Evolutionary conservation across 2,797 vertebrate species (phyloP), one percentile per base, ranked within the genome.

Genomic region (Hoplostethus mediterraneus): DNA sequence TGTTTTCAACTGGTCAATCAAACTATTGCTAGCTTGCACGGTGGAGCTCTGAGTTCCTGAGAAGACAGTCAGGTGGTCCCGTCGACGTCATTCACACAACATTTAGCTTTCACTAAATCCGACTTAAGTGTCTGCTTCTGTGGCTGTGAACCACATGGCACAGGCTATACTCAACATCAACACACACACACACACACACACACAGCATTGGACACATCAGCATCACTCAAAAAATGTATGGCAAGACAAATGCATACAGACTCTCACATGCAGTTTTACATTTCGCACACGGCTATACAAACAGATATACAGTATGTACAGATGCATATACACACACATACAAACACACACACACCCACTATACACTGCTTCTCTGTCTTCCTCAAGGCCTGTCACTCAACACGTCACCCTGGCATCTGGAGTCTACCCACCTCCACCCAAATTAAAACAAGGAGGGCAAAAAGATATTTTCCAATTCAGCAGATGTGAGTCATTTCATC

Each of bases 401-500:
- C 73, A 60, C 63, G 52, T 86, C 89, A 81, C 83, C 82, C 72
- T 63, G 79, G 81, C 89, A 89, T 87, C 89, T 92, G 88, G 81
- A 90, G 84, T 79, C 65, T 83, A 71, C 81, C 79, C 80, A 80
- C 82, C 89, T 83, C 84, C 79, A 86, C 77, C 85, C 86, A 91
- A 91, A 94, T 92, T 91, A 92, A 92, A 94, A 92, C 79, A 89
- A 92, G 91, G 89, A 92, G 84, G 89, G 89, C 85, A 87, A 90
- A 93, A 91, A 92, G 80, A 93, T 90, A 92, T 94, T 94, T 94
- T 94, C 90, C 90, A 93, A 93, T 94, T 93, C 89, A 87, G 91
- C 95, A 95, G 94, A 95, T 95, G 94, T 94, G 93, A 94, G 92
- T 89, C 93, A 94, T 94, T 94, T 94, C 91, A 94, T 94, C 92